Conservation (phyloP, 1,140 invertebrate genomes). For the Plutomurus gul region DNA sequence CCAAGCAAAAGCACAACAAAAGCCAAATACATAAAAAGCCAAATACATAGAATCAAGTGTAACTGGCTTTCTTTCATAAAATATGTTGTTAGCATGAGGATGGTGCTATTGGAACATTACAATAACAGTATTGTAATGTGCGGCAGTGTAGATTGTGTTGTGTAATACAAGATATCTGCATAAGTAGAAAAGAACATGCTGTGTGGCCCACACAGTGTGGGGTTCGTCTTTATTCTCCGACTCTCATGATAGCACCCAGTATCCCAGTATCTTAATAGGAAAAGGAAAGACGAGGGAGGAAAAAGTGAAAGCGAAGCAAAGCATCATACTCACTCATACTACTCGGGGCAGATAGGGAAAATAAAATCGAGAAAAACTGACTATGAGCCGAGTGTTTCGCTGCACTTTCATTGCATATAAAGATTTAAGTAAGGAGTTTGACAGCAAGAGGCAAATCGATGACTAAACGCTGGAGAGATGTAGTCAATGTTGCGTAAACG, state of each 20-base stretch:
- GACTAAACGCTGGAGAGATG: constrained; percentile 37
- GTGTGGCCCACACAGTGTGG: not conserved
- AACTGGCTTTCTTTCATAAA: constrained; percentile 7
- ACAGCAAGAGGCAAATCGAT: constrained; percentile 40
- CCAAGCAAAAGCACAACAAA: no score
- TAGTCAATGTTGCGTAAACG: constrained; percentile 44
- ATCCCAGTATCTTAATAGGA: constrained; percentile 12
- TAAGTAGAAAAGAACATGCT: not conserved
- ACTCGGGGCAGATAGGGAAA: not conserved
- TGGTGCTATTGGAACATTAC: not conserved
- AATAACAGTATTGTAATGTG: not conserved
- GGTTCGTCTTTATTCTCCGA: no score
- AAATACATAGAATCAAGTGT: not conserved
- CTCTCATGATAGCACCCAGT: not conserved
- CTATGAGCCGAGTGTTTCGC: not conserved
- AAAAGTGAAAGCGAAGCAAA: constrained; percentile 26
- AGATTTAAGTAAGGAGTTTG: constrained; percentile 12
- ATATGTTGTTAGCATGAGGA: constrained; percentile 22
- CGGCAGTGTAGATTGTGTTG: not conserved
- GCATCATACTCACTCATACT: no score
- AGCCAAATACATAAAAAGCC: no score
- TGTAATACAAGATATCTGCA: constrained; percentile 12
- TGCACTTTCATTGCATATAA: not conserved
- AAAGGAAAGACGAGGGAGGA: not conserved
- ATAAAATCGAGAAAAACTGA: not conserved